Evolutionary conservation across 1,140 invertebrate genomes (phyloP), one percentile per base, ranked within the genome.

Genomic region (Bombus confusus): DNA sequence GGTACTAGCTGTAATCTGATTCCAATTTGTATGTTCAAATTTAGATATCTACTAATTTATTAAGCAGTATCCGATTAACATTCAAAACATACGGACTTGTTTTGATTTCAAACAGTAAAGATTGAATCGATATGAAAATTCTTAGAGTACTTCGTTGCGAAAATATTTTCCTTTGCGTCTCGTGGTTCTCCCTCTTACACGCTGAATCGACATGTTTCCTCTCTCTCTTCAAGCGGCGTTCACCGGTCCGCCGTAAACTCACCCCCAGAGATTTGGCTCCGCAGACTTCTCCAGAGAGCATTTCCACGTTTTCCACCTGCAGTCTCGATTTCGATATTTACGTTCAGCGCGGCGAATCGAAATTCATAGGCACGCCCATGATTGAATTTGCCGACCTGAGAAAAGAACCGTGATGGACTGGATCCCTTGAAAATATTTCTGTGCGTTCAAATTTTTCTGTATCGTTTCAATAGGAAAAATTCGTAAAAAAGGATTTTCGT

Each of bases 271-370:
- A 90, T 78, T 90, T 72, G 25, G 77, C 37, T 86, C 68, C 34
- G 74, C 34, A 71, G 37, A 80, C 80, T 83, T 15, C 52, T 64
- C 71, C 25, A 37, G 75, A 85, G 62, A 68, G 52, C 74, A 81
- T 90, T 86, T 85, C 59, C 74, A 73, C 47, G 47, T 85, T 82
- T 86, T 71, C 69, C 72, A 88, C 64, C 69, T 90, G 79, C 76
- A 69, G 62, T 57, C 37, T 62, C 39, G 59, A 80, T 37, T 88
- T 74, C 28, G 59, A 59, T 71, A 80, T 86, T 85, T 81, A 88
- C 76, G 34, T 34, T 41, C 59, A 4, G n/a, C 18, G 57, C n/a
- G 52, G 22, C 68, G 68, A 86, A 88, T 86, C 86, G 74, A 86
- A 84, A 90, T 86, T 84, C 80, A 79, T 84, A 90, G 78, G 37